phyloP scores from a whole-genome alignment of 2,888 invertebrate species.

The Platycheirus albimanus region DNA sequence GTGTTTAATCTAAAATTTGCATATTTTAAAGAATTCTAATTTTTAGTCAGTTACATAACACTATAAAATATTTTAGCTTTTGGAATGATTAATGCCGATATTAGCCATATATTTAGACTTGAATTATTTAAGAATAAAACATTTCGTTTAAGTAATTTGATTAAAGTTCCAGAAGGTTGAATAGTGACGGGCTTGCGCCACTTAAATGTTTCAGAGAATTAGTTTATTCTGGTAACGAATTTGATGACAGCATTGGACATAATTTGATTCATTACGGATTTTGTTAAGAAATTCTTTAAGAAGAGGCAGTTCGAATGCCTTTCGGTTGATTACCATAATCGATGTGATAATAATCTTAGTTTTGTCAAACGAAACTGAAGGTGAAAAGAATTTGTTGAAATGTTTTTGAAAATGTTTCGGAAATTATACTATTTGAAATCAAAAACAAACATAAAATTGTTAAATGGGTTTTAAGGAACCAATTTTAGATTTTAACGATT shows the following conservation, averaged over 20 bases:
- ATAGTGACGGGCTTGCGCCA: neutral
- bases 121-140: constrained; percentile 11
- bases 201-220: neutral
- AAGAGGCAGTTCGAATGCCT: neutral
- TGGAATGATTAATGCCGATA: neutral
- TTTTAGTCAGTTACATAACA: constrained; percentile 58
- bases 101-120: neutral
- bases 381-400: no score
- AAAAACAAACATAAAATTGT: no score
- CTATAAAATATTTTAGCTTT: neutral
- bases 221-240: neutral
- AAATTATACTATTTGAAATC: no score
- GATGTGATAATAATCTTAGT: no score
- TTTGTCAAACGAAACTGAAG: no score
- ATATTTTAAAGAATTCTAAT: constrained; percentile 44
- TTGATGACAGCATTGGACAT: constrained; percentile 13
- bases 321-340: constrained; percentile 4
- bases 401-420: no score
- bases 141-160: constrained; percentile 6
- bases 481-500: no score
- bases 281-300: neutral
- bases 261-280: neutral
- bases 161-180: neutral
- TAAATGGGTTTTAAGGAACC: no score
- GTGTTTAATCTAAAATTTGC: constrained; percentile 47